Evolutionary conservation across 2,888 invertebrate genomes (phyloP), one percentile per base, ranked within the genome.

Genomic region (Polydrusus cervinus): DNA sequence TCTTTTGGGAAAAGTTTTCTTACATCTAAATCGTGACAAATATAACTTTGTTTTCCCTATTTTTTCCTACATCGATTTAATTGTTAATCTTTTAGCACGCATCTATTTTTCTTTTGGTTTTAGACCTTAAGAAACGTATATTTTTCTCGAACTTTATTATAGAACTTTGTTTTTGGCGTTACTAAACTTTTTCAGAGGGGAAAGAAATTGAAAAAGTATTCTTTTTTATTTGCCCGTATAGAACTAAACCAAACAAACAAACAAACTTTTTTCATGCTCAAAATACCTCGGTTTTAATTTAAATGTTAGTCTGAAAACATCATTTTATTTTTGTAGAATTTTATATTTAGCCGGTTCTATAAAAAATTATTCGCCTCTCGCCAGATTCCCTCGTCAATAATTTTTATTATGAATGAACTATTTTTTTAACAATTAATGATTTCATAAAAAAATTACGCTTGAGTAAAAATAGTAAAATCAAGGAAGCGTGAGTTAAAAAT

Each of bases 51-150:
- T 25, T 53, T 51, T 20, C 6, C 20, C 7, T 20, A 1, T 8
- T n/a, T 53, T 20, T 20, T 20, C 18, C 3, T 18, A 53, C 16
- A 18, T n/a, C 57, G 51, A 55, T 68, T 67, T 68, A 68, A 68
- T 68, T 68, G 68, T 57, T 68, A 68, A 68, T 68, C 60, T 68
- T 68, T 45, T 47, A 47, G 30, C 20, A 57, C 43, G 51, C 45
- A 68, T 60, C 13, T 55, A 25, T 14, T 55, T 57, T 14, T 14
- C 18, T 60, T 60, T 60, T 10, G 18, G n/a, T 60, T 10, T 60
- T 16, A 38, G 38, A 38, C 38, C 38, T 60, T 16, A 18, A 38
- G 57, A 18, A 60, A 60, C 16, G 57, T 16, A 16, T 47, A 47
- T 38, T 18, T 60, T 60, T 60, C 18, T 34, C 57, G 10, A 60